phyloP scores from a whole-genome alignment of 2,797 vertebrate species.

The Micropoecilia bifurca region DNA sequence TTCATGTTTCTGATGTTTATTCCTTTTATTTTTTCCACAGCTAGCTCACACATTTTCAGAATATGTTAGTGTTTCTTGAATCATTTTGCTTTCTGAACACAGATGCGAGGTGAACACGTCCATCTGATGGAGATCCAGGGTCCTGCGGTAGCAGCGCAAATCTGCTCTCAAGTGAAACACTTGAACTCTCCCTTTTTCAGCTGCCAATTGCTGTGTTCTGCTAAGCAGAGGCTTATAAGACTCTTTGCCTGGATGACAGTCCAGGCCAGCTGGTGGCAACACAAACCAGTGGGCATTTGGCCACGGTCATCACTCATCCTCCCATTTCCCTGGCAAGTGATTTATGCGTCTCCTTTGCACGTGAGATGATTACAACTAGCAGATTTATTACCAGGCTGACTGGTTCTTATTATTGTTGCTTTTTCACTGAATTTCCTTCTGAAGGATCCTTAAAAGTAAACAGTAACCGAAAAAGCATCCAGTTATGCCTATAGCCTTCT shows the following conservation, averaged over 20 bases:
- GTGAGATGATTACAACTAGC: conserved; percentile 21
- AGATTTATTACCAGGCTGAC: conserved; percentile 19
- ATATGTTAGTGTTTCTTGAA: conserved; percentile 7
- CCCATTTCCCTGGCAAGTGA: conserved; percentile 21
- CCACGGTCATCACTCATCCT: conserved; percentile 21
- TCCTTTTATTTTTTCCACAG: neutral
- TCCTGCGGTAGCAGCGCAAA: conserved; percentile 18
- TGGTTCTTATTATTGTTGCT: conserved; percentile 11
- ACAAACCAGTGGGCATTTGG: conserved; percentile 24
- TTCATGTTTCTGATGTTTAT: neutral
- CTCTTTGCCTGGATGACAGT: conserved; percentile 26
- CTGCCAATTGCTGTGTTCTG: conserved; percentile 7
- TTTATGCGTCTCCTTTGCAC: conserved; percentile 27
- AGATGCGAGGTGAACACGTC: conserved; percentile 26
- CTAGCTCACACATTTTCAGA: conserved; percentile 4
- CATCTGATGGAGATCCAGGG: conserved; percentile 16
- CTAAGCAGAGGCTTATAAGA: conserved; percentile 18
- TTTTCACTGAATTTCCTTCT: conserved; percentile 15
- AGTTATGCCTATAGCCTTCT: neutral
- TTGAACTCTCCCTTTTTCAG: conserved; percentile 18
- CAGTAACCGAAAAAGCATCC: neutral
- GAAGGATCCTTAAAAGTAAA: neutral
- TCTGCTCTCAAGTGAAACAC: conserved; percentile 18
- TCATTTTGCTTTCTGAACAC: conserved; percentile 20
- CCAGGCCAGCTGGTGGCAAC: conserved; percentile 16